phyloP scores from a whole-genome alignment of 1,140 invertebrate genomes.

The Acromyrmex heyeri region DNA sequence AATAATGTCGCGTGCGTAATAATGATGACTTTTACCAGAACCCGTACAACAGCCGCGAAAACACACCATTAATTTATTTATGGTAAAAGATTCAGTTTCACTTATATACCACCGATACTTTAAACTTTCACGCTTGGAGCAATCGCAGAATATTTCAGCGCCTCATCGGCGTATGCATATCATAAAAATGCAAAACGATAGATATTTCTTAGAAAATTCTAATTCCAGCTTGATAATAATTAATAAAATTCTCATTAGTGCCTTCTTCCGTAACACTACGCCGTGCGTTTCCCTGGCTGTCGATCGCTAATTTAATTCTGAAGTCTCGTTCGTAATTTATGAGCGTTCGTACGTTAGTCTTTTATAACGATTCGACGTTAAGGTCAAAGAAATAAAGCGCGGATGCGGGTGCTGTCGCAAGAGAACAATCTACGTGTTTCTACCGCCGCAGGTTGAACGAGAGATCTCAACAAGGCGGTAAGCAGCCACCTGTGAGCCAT shows the following conservation, averaged over 20 bases:
- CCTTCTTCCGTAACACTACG: background rate
- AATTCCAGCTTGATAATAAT: constrained; percentile 20
- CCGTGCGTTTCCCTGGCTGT: background rate
- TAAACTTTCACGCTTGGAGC: constrained; percentile 56
- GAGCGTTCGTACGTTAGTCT: background rate
- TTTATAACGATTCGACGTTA: constrained; percentile 15
- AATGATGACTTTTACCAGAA: constrained; percentile 51
- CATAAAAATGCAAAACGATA: constrained; percentile 36
- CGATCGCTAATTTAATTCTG: background rate
- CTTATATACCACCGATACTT: constrained; percentile 42
- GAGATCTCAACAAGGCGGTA: constrained; percentile 36
- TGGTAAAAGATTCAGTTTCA: constrained; percentile 57
- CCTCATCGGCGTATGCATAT: constrained; percentile 20
- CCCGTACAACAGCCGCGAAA: constrained; percentile 16
- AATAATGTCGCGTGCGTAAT: constrained; percentile 53
- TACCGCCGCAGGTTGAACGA: constrained; percentile 24
- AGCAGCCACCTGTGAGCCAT: constrained; percentile 60
- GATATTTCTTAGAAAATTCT: constrained; percentile 5
- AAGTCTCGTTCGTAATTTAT: constrained; percentile 1
- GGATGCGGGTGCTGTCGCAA: constrained; percentile 27
- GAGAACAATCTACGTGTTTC: constrained; percentile 62
- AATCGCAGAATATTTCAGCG: constrained; percentile 4
- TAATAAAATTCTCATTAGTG: constrained; percentile 29
- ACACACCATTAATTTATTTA: constrained; percentile 44
- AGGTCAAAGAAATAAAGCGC: constrained; percentile 41